Base-by-base conservation (phyloP, 2,888 invertebrate species). In the Parnassius glacialis region DNA sequence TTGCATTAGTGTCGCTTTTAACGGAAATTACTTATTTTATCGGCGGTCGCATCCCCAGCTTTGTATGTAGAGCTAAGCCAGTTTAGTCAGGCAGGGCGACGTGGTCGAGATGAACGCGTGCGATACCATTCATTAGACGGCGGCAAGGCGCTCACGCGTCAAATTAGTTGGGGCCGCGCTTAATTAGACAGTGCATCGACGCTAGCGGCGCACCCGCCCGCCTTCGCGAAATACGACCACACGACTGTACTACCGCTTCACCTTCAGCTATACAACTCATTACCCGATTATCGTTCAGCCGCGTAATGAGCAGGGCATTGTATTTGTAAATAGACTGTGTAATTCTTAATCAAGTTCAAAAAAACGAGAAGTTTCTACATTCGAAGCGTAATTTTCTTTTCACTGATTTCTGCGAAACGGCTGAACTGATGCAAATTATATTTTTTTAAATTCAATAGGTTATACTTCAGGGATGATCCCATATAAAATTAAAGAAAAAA, bases 41-140 rank as follows among this genome's bases (percentile, higher is more conserved):
- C 87, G 71, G 71, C 64, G 68, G 73, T 67, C 72, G 76, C 75
- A 76, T 76, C 71, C 69, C 69, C 78, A 82, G 84, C 81, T 51
- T 51, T 83, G 81, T 79, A 44, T 54, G 43, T 47, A 43, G 47
- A 50, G 43, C 45, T 20, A 34, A 57, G 57, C 13, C 9, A 13
- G 13, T 25, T 57, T 59, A 59, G 59, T 54, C 62, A 79, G 79
- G 78, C 73, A 69, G 64, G 69, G 74, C 74, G 79, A 83, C 84
- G 83, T 80, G 82, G 81, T 44, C 65, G 80, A 80, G 90, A 91
- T 91, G 86, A 84, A 89, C 88, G 90, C 90, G 89, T 90, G 85
- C 85, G 90, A 91, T 91, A 90, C 83, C 81, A 88, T 91, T 90
- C 90, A 90, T 91, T 91, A 91, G 84, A 81, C 82, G 81, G 80